phyloP scores from a whole-genome alignment of 2,888 invertebrate genomes.

The Tetramorium bicarinatum region DNA sequence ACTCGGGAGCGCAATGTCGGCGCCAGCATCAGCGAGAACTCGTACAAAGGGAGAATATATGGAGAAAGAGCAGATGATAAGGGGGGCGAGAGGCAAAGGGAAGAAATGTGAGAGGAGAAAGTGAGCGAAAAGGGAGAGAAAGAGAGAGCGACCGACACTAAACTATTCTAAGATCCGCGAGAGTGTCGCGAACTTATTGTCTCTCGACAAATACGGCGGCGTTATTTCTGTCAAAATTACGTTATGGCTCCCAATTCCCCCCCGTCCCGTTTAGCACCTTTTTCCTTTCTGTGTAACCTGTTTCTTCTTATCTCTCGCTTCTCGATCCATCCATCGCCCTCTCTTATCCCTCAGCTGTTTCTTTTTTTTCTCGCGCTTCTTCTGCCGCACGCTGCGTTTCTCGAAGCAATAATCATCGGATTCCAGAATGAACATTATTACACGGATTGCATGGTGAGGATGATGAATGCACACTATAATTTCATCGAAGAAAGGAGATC shows the following conservation, averaged over 20 bases:
- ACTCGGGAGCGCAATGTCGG: constrained; percentile 61
- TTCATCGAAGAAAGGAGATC: background rate
- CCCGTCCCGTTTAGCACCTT: constrained; percentile 79
- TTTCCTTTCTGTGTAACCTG: constrained; percentile 36
- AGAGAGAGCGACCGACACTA: constrained; percentile 70
- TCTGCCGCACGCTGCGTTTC: constrained; percentile 5
- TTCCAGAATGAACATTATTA: constrained; percentile 29
- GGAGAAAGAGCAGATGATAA: constrained; percentile 62
- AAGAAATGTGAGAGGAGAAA: constrained; percentile 60
- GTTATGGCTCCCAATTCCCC: constrained; percentile 80
- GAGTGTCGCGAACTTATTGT: constrained; percentile 82
- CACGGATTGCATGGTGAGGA: background rate
- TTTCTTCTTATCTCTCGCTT: constrained; percentile 14
- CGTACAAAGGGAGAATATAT: constrained; percentile 52
- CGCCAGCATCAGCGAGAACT: constrained; percentile 56
- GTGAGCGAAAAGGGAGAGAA: constrained; percentile 49
- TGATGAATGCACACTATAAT: constrained; percentile 29
- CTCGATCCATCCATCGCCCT: background rate
- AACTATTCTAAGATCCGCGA: constrained; percentile 83
- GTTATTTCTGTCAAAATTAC: constrained; percentile 86
- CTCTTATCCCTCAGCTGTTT: background rate
- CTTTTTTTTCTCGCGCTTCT: constrained; percentile 18
- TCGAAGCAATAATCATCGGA: constrained; percentile 26
- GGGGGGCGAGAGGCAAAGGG: constrained; percentile 62
- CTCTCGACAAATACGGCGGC: constrained; percentile 74